phyloP scores from a whole-genome alignment of 2,113 vertebrate genomes.

The Equus quagga region DNA sequence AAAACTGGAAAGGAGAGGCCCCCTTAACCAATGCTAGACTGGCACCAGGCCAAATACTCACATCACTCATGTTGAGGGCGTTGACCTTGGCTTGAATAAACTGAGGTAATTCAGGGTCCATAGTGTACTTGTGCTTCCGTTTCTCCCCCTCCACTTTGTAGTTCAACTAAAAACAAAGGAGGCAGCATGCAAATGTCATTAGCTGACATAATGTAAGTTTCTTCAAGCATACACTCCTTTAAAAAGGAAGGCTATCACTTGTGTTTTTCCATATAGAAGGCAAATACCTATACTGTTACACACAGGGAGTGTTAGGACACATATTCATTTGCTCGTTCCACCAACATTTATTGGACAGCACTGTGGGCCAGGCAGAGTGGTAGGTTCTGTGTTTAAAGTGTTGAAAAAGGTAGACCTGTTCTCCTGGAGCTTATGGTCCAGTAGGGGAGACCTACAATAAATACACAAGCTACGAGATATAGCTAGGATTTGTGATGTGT shows the following conservation, averaged over 20 bases:
- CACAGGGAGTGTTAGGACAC: neutral
- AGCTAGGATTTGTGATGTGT: neutral
- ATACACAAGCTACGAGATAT: neutral
- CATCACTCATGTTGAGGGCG: conserved; percentile 89
- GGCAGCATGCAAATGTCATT: neutral
- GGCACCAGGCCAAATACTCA: conserved; percentile 78
- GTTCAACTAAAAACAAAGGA: conserved; percentile 82
- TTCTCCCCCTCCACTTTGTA: conserved; percentile 89
- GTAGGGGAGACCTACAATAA: neutral
- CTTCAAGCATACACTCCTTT: neutral
- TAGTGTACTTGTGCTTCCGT: conserved; percentile 87
- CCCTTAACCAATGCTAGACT: neutral
- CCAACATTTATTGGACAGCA: neutral
- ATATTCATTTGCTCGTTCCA: neutral
- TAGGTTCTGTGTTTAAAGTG: neutral
- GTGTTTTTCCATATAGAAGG: neutral
- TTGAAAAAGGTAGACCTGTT: neutral
- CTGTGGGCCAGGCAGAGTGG: neutral
- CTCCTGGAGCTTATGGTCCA: neutral
- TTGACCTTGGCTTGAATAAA: conserved; percentile 90
- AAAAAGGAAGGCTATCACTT: neutral
- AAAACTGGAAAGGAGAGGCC: neutral
- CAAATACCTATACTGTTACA: neutral
- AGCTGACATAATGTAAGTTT: neutral
- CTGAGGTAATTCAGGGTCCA: conserved; percentile 87